Conservation (phyloP, 2,113 vertebrate genomes). For the Etheostoma cragini region DNA sequence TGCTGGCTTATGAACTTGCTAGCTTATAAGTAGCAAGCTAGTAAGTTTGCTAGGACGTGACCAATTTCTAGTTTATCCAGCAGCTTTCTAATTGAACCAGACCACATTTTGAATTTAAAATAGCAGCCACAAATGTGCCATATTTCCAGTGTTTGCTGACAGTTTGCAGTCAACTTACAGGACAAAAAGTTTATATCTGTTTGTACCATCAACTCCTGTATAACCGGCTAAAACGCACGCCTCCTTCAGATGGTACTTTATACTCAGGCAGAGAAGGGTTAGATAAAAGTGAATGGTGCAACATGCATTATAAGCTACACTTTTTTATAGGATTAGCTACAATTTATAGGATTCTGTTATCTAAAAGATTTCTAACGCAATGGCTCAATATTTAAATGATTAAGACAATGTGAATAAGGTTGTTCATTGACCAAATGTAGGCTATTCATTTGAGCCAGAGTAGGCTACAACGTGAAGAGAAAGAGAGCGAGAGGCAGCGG, state of each 20-base stretch:
- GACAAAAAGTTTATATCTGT: not conserved
- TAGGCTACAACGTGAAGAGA: too few species aligned
- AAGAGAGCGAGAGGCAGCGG: too few species aligned
- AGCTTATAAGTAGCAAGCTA: too few species aligned
- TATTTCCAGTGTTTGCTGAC: not conserved
- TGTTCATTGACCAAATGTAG: too few species aligned
- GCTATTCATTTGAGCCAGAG: too few species aligned
- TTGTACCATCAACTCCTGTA: not conserved
- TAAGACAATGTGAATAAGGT: too few species aligned
- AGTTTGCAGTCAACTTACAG: not conserved
- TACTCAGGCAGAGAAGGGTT: not conserved
- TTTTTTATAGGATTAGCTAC: too few species aligned
- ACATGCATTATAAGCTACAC: not conserved
- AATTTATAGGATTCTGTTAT: too few species aligned
- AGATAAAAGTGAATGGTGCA: not conserved
- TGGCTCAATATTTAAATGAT: too few species aligned
- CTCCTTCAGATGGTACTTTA: not conserved
- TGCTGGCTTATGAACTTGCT: too few species aligned
- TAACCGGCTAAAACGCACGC: not conserved
- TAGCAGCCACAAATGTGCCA: not conserved
- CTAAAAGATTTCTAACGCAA: too few species aligned
- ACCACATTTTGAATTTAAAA: not conserved
- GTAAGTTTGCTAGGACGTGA: too few species aligned
- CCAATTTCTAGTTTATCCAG: not conserved
- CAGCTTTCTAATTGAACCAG: not conserved